Base-by-base conservation (phyloP, 2,888 invertebrate species). In the Ptychoptera contaminata region DNA sequence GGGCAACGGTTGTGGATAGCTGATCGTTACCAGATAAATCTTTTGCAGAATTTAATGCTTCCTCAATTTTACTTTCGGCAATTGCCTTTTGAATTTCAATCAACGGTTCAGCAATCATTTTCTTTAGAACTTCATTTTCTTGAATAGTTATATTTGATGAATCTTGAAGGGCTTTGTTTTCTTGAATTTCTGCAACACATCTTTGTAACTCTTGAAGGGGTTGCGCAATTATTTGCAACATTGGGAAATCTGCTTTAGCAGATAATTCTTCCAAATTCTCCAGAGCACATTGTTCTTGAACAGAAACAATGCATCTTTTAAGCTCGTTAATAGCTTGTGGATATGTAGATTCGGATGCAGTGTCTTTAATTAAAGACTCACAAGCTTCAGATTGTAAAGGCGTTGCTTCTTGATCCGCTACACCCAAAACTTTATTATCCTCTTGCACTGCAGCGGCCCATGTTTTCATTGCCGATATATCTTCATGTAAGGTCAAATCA, bases 401-500 rank as follows among this genome's bases (percentile, higher is more conserved):
- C 32, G 9, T 9, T 32, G 9, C 32, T 32, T 7, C 6, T 11
- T 32, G 11, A 9, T 11, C 32, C 3, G 32, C 32, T 7, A 53
- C 56, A 23, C 23, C 3, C 7, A 23, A 23, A 7, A 23, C 23
- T 39, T 56, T 57, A 38, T 53, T 56, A 30, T 50, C 54, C 37
- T 56, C 56, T 47, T 54, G 52, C 10, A 52, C 46, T 2, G 55
- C 49, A 16, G 50, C 45, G 8, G 49, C 50, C 11, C 52, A 37
- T 7, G 47, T 51, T 37, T 52, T 52, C 11, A 51, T 23, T 0
- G 41, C 44, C 1, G 50, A 49, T 23, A n/a, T 8, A 10, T 74
- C 73, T 50, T 72, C 71, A 42, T 74, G 65, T 8, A 73, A 72
- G 5, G 75, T 73, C 54, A 75, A 61, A 37, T 74, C 73, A 32